Evolutionary conservation across 2,888 invertebrate genomes (phyloP).

Genomic region (Magallana nippona): DNA sequence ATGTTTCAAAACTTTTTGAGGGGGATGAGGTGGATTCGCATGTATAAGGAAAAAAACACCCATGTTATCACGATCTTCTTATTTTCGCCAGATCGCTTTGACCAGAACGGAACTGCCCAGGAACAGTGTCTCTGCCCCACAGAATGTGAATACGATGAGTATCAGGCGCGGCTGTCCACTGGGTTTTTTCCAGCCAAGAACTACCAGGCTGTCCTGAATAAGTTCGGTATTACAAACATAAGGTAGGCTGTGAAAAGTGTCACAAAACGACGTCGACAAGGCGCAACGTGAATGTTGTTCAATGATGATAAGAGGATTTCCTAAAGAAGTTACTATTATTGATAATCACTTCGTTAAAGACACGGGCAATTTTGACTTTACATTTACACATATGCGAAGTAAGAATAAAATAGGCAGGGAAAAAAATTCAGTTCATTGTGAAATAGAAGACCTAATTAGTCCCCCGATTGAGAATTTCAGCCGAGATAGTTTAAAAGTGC

Average conservation of each 20-base stretch:
- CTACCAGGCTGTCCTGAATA: neutral
- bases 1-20: no score
- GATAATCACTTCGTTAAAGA: no score
- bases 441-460: no score
- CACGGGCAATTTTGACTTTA: no score
- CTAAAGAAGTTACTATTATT: neutral
- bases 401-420: no score
- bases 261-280: neutral
- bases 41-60: no score
- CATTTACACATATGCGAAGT: no score
- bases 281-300: neutral
- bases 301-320: neutral
- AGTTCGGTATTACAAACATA: slow-evolving; percentile 33
- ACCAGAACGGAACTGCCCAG: slow-evolving; percentile 34
- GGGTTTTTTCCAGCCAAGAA: slow-evolving; percentile 50
- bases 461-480: no score
- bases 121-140: slow-evolving; percentile 56
- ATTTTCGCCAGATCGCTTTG: slow-evolving; percentile 39
- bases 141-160: slow-evolving; percentile 60
- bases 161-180: slow-evolving; percentile 56
- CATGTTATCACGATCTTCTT: no score
- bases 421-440: no score
- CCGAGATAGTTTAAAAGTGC: no score
- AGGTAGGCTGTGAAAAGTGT: slow-evolving; percentile 31
- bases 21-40: no score